Conservation (phyloP, 2,888 invertebrate species). For the Mythimna pallens region DNA sequence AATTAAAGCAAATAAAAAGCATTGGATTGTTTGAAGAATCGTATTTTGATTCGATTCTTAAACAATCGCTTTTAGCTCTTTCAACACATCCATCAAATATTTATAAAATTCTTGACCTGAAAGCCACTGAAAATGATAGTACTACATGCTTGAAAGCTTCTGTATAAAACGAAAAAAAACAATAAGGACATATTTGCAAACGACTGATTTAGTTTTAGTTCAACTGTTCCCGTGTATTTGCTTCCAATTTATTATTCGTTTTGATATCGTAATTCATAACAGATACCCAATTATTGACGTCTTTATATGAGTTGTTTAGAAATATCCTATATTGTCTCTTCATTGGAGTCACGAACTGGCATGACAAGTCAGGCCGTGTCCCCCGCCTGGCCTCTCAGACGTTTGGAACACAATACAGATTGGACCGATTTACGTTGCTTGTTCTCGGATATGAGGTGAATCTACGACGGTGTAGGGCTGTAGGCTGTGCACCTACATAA, state of each 20-base stretch:
- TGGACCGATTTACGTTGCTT: slow-evolving; percentile 74
- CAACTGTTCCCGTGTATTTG: background rate
- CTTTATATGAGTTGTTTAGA: background rate
- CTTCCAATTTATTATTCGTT: background rate
- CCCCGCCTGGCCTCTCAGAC: slow-evolving; percentile 27
- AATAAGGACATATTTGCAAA: background rate
- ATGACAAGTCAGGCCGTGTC: background rate
- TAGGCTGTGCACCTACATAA: slow-evolving; percentile 60
- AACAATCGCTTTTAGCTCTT: too few species aligned
- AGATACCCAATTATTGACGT: background rate
- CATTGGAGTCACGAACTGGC: background rate
- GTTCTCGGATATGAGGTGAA: slow-evolving; percentile 67
- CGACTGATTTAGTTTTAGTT: background rate
- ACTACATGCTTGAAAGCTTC: background rate
- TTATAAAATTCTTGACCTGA: background rate
- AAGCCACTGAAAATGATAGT: background rate
- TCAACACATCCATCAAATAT: background rate
- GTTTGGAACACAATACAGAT: slow-evolving; percentile 67
- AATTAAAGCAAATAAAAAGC: background rate
- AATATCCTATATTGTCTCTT: background rate
- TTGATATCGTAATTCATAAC: background rate
- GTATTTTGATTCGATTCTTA: too few species aligned
- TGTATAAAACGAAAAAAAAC: background rate
- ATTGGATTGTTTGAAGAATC: background rate
- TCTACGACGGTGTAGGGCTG: slow-evolving; percentile 55